A percentile compares a stretch with the other conserved stretches of the same genome.
phyloP scores from a whole-genome alignment of 2,888 invertebrate genomes.

The Adelphocoris suturalis region DNA sequence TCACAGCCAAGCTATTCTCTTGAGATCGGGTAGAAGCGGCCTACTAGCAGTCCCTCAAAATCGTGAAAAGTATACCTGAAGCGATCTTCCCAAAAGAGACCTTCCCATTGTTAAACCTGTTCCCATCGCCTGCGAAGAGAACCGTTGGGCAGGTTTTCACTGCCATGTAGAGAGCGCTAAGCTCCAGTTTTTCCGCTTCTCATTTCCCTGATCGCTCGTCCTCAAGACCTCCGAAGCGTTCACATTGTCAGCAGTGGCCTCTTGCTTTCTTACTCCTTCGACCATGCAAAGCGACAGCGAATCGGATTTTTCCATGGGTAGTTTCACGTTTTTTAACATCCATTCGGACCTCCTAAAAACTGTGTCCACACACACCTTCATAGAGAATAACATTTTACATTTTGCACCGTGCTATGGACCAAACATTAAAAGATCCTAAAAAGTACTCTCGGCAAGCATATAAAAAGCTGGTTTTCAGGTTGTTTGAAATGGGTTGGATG shows the following conservation, averaged over 20 bases:
- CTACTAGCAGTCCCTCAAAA: not conserved
- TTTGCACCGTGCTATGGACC: no score
- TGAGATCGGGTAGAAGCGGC: not conserved
- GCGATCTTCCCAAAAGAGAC: not conserved
- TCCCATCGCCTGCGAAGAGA: not conserved
- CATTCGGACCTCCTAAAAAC: not conserved
- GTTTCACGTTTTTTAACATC: not conserved
- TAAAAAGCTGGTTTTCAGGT: no score
- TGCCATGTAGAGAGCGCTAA: not conserved
- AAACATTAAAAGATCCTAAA: no score
- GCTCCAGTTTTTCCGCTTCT: conserved; percentile 27
- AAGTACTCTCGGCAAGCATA: no score
- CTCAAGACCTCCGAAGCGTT: not conserved
- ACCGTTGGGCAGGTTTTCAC: conserved; percentile 30
- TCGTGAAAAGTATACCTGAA: conserved; percentile 18
- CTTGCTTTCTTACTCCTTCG: not conserved
- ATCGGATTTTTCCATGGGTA: not conserved
- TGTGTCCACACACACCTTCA: not conserved
- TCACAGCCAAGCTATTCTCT: not conserved
- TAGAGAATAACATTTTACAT: not conserved
- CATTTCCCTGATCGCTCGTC: conserved; percentile 23
- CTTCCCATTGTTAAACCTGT: conserved; percentile 1
- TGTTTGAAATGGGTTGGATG: no score
- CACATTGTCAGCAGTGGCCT: not conserved
- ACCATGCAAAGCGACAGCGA: conserved; percentile 16